Conservation (phyloP, 2,888 invertebrate genomes). For the Ochlodes sylvanus region DNA sequence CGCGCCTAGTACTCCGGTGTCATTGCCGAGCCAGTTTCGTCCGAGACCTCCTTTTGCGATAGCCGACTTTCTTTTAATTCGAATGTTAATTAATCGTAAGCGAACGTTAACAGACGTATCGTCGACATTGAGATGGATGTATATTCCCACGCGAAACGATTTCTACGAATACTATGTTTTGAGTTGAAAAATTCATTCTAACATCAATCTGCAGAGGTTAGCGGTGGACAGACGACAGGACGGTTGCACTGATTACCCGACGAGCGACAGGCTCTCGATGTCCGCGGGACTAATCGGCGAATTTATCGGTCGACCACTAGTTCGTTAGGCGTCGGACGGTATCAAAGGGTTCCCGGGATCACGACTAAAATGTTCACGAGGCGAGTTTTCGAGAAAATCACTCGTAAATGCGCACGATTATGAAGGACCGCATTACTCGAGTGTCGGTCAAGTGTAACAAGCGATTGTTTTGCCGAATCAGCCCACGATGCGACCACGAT, state of each 20-base stretch:
- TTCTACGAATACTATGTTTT: conserved; percentile 12
- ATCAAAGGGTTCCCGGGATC: conserved; percentile 73
- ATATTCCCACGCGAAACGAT: conserved; percentile 17
- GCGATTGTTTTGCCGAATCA: conserved; percentile 44
- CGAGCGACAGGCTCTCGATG: conserved; percentile 59
- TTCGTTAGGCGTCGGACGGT: conserved; percentile 72
- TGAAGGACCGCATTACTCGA: conserved; percentile 56
- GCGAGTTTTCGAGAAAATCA: conserved; percentile 74
- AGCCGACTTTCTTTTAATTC: conserved; percentile 1
- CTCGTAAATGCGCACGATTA: conserved; percentile 70
- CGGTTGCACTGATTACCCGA: conserved; percentile 57
- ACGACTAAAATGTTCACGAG: conserved; percentile 73
- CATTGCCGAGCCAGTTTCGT: conserved; percentile 56
- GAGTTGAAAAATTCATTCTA: conserved; percentile 39
- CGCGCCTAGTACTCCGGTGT: conserved; percentile 72
- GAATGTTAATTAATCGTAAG: conserved; percentile 23
- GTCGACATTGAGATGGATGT: conserved; percentile 17
- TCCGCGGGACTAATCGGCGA: conserved; percentile 58
- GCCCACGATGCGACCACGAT: conserved; percentile 30
- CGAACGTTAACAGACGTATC: neutral
- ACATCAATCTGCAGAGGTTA: conserved; percentile 45
- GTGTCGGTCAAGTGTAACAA: conserved; percentile 48
- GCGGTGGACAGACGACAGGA: conserved; percentile 45
- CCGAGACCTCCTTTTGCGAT: neutral
- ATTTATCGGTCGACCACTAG: conserved; percentile 62